Base-by-base conservation (phyloP, 2,888 invertebrate genomes). In the Elgonia sp. region DNA sequence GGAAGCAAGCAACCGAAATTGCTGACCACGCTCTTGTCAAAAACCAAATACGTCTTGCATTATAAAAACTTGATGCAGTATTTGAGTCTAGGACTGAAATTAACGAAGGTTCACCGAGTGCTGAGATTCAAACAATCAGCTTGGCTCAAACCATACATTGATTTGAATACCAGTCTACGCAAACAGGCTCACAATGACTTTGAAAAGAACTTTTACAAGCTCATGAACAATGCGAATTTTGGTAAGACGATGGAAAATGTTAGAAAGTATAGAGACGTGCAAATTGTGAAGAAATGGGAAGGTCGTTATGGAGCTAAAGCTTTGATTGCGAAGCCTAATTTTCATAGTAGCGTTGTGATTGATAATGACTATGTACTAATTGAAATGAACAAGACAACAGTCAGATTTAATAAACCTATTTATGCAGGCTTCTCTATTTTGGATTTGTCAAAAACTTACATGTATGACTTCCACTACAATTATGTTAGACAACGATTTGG, bases 181-280 rank as follows among this genome's bases (percentile, higher is more conserved):
- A n/a, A n/a, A n/a, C n/a, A n/a, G n/a, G n/a, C n/a, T n/a, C n/a
- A n/a, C n/a, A n/a, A n/a, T n/a, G n/a, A n/a, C n/a, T n/a, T n/a
- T n/a, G n/a, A n/a, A n/a, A n/a, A n/a, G n/a, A n/a, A n/a, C n/a
- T n/a, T n/a, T n/a, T n/a, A n/a, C n/a, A n/a, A n/a, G n/a, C n/a
- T n/a, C n/a, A n/a, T n/a, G n/a, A n/a, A n/a, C n/a, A n/a, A n/a
- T n/a, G n/a, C n/a, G n/a, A n/a, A n/a, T n/a, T 88, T 83, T 42
- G 83, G 88, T 8, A 83, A 88, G 91, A 93, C 93, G 3, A 94
- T 95, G 92, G 94, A 89, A 10, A 50, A 75, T 29, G 75, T 75
- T 12, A 60, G 75, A 1, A 75, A 62, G 4, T 20, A 75, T 62
- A 42, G 29, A 60, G 20, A 12, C 20, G n/a, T 75, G 9, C 60